Conservation (phyloP, 2,113 vertebrate species). For the Cyrtonyx montezumae region DNA sequence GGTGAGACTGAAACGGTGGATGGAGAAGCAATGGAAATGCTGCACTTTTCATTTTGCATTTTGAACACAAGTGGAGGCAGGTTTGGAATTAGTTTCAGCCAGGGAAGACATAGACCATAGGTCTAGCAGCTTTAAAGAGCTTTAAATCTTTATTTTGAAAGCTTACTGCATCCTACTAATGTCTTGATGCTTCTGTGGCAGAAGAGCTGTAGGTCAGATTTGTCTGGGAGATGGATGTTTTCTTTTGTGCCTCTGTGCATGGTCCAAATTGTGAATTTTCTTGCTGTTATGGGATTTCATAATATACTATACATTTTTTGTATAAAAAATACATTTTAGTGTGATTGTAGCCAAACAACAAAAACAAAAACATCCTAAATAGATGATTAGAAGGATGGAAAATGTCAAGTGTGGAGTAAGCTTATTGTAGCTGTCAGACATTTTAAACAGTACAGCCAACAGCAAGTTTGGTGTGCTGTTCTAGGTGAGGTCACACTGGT, state of each 20-base stretch:
- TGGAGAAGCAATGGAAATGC: neutral
- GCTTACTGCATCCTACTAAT: neutral
- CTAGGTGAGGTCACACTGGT: neutral
- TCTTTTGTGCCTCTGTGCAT: neutral
- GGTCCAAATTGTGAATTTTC: neutral
- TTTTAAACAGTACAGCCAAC: neutral
- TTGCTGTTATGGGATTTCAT: neutral
- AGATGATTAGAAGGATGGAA: neutral
- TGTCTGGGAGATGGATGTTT: neutral
- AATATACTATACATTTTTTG: neutral
- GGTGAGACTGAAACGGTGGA: fast-evolving
- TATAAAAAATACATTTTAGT: neutral
- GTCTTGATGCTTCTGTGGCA: neutral
- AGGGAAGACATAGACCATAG: neutral
- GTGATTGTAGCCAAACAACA: neutral
- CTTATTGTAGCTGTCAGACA: neutral
- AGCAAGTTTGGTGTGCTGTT: neutral
- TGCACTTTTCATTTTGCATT: neutral
- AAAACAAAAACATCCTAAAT: neutral
- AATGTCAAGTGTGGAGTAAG: neutral
- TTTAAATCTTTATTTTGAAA: neutral
- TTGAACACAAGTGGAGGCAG: neutral
- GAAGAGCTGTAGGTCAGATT: neutral
- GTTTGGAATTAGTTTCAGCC: neutral
- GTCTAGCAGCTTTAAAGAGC: neutral